phyloP scores from a whole-genome alignment of 2,888 invertebrate genomes.

The Cantharis lateralis region DNA sequence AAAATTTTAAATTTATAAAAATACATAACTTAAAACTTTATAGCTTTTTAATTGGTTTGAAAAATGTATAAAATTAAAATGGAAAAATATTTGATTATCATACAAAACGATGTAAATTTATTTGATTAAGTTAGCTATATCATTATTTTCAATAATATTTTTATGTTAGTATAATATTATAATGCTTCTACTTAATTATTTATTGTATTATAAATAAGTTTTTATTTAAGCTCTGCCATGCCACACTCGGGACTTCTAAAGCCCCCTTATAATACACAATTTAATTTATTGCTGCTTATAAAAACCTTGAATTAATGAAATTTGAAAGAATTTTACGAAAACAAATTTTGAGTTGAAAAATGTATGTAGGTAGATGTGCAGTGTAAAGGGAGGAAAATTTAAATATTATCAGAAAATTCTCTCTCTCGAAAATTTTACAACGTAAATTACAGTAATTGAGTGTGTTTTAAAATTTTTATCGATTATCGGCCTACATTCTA shows the following conservation, averaged over 20 bases:
- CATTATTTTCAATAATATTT: neutral
- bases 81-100: neutral
- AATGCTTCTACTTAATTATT: no score
- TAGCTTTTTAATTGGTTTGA: neutral
- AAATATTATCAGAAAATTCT: neutral
- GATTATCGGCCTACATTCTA: conserved; percentile 25
- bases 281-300: no score
- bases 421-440: conserved; percentile 12
- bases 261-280: no score
- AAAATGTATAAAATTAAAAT: neutral
- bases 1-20: neutral
- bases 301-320: no score
- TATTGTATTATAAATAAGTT: no score
- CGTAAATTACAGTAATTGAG: conserved; percentile 22
- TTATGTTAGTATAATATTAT: no score
- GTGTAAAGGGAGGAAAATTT: neutral
- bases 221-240: no score
- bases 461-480: conserved; percentile 23
- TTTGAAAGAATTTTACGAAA: no score
- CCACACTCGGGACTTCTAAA: no score
- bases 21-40: neutral
- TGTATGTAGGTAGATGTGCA: no score
- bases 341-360: no score
- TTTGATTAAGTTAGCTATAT: neutral
- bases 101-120: neutral